A percentile compares a stretch with the other conserved stretches of the same genome.
Conservation (phyloP, 2,888 invertebrate genomes). For the Pammene fasciana region DNA sequence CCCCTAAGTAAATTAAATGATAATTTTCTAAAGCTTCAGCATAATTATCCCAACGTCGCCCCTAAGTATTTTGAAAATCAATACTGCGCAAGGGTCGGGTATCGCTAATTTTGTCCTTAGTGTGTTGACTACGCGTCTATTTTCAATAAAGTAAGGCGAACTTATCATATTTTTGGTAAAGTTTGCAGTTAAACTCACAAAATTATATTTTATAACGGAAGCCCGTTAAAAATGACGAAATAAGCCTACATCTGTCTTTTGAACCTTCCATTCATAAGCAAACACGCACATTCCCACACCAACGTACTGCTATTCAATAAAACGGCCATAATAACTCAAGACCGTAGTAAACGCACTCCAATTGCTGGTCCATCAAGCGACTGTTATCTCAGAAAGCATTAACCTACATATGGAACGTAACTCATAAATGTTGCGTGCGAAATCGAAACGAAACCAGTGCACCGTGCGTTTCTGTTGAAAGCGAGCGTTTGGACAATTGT, state of each 20-base stretch:
- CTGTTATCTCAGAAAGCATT: constrained; percentile 65
- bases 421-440: constrained; percentile 67
- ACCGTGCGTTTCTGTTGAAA: constrained; percentile 71
- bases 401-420: constrained; percentile 73
- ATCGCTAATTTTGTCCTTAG: not conserved
- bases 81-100: not conserved
- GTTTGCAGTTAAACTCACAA: not conserved
- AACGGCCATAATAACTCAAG: constrained; percentile 24
- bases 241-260: not conserved
- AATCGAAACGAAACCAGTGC: constrained; percentile 67
- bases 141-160: not conserved
- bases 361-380: constrained; percentile 51
- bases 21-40: not conserved
- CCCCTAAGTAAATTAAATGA: not conserved
- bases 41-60: constrained; percentile 2
- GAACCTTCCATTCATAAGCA: constrained; percentile 4
- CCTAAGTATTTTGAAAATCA: not conserved
- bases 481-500: constrained; percentile 62
- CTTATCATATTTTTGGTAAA: not conserved
- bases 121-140: not conserved
- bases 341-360: constrained; percentile 24
- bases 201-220: not conserved
- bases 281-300: not conserved
- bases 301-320: constrained; percentile 21
- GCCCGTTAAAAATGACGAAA: not conserved